Evolutionary conservation across 2,113 vertebrate species (phyloP).

Genomic region (Engystomops pustulosus): DNA sequence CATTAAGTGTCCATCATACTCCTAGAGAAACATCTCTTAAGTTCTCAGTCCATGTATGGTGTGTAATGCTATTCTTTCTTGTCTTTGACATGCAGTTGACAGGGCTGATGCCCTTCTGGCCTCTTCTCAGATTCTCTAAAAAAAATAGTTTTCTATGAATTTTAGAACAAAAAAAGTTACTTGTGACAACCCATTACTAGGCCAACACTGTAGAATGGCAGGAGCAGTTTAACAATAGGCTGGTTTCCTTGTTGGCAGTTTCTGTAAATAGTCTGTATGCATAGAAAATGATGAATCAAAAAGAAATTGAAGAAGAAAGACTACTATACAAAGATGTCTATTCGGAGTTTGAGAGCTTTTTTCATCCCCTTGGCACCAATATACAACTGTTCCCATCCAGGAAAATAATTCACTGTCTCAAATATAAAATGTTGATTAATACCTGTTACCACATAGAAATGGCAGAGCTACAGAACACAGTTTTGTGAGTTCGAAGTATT

Average conservation of each 20-base stretch:
- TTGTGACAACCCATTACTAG: background rate
- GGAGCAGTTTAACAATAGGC: background rate
- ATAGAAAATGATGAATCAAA: conserved; percentile 40
- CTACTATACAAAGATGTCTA: background rate
- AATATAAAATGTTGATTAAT: conserved; percentile 8
- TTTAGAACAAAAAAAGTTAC: background rate
- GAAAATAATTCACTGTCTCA: conserved; percentile 10
- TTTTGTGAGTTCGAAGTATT: conserved; percentile 24
- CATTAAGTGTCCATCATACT: background rate
- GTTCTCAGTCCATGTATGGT: background rate
- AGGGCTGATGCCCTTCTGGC: background rate
- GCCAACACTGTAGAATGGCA: background rate
- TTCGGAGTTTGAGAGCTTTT: background rate
- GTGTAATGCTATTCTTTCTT: background rate
- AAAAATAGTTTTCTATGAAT: conserved; percentile 4
- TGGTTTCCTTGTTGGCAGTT: conserved; percentile 4
- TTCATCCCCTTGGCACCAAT: conserved; percentile 9
- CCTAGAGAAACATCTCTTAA: background rate
- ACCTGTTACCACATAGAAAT: background rate
- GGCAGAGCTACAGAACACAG: conserved; percentile 8
- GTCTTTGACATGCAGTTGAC: background rate
- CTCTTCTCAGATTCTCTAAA: background rate
- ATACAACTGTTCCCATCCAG: background rate
- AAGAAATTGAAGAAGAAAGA: background rate
- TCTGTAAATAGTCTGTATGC: conserved; percentile 28